Percentiles rank a stretch among this genome's conserved stretches.
phyloP scores from a whole-genome alignment of 2,113 vertebrate species.

The Athene noctua region DNA sequence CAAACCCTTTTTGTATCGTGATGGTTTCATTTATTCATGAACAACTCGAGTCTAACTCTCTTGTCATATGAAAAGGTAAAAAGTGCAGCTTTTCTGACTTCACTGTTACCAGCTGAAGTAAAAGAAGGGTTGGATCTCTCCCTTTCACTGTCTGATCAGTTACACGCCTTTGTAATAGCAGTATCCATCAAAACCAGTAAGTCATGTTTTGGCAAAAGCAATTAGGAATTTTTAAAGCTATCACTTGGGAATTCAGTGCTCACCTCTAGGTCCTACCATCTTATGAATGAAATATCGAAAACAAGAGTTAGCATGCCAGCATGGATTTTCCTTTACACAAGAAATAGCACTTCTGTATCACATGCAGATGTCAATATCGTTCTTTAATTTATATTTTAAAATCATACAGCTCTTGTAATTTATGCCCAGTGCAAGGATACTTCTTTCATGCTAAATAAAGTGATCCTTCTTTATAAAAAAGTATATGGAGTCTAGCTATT shows the following conservation, averaged over 20 bases:
- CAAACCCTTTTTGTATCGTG: background rate
- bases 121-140: background rate
- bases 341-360: background rate
- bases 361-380: background rate
- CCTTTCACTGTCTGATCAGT: background rate
- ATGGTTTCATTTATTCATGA: background rate
- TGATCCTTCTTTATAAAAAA: background rate
- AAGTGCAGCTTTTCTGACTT: background rate
- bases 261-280: background rate
- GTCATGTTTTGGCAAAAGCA: background rate
- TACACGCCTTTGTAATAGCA: background rate
- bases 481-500: background rate
- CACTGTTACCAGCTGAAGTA: background rate
- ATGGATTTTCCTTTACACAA: background rate
- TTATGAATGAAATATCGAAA: slow-evolving; percentile 21
- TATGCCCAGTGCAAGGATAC: background rate
- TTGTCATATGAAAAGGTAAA: background rate
- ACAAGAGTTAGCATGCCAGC: background rate
- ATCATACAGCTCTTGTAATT: background rate
- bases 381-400: background rate
- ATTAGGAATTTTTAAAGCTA: background rate
- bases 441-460: background rate
- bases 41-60: background rate
- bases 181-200: background rate
- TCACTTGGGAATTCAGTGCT: background rate